These are phyloP conservation scores for Dasyornis broadbenti DNA, from an alignment of 2,113 vertebrate species.

Conservation along the genomic window DNA sequence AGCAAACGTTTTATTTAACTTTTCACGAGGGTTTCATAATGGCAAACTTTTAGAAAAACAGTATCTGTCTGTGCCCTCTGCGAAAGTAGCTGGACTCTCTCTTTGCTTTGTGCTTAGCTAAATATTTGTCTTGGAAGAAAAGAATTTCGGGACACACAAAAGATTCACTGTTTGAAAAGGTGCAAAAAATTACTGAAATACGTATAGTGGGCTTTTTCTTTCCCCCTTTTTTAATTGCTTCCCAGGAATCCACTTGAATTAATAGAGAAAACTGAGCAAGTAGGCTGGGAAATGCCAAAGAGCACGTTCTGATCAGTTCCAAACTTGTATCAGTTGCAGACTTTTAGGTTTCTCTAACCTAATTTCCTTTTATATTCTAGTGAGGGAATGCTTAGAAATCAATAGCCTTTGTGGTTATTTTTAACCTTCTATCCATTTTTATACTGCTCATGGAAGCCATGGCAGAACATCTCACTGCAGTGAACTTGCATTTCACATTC, in stretches of 20 bases:
- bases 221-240: not conserved
- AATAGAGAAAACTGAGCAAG: not conserved
- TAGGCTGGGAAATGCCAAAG: not conserved
- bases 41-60: slow-evolving; percentile 46
- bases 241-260: not conserved
- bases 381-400: not conserved
- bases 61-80: slow-evolving; percentile 3
- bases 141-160: slow-evolving; percentile 58
- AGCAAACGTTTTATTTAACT: slow-evolving; percentile 19
- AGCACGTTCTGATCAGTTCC: not conserved
- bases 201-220: not conserved
- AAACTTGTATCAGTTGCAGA: not conserved
- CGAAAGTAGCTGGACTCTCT: not conserved
- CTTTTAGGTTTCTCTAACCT: not conserved
- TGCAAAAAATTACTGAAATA: slow-evolving; percentile 50
- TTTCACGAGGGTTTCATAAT: slow-evolving; percentile 26
- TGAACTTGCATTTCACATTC: not conserved
- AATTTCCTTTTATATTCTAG: not conserved
- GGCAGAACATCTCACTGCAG: not conserved
- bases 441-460: not conserved
- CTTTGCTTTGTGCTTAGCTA: slow-evolving; percentile 62
- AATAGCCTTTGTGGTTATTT: not conserved
- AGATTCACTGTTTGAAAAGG: slow-evolving; percentile 53
- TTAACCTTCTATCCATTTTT: not conserved
- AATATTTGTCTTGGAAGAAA: slow-evolving; percentile 70